Percentiles rank a stretch among this genome's conserved stretches.
Evolutionary conservation across 2,113 vertebrate species (phyloP).

Genomic region (Lates calcarifer): DNA sequence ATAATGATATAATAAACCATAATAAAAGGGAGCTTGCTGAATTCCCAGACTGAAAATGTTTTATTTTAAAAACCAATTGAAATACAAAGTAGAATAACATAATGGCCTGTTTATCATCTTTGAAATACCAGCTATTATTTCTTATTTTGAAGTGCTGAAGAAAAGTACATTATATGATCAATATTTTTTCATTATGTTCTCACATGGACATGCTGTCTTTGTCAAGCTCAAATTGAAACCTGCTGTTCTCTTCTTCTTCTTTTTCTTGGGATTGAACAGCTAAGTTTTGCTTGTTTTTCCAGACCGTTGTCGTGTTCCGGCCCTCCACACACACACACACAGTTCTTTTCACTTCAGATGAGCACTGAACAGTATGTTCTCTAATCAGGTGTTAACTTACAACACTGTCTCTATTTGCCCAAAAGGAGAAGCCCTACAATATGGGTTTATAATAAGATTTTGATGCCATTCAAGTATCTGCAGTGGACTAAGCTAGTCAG

Average conservation of each 20-base stretch:
- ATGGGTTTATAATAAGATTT: constrained; percentile 15
- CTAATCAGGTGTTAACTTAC: constrained; percentile 38
- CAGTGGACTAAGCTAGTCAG: constrained; percentile 1
- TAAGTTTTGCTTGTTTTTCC: constrained; percentile 17
- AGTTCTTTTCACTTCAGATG: constrained; percentile 25
- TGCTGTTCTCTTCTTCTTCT: constrained; percentile 13
- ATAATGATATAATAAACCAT: constrained; percentile 25
- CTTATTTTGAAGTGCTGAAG: background rate
- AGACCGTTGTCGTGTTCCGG: too few relatives aligned
- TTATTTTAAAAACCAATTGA: background rate
- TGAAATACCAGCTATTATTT: constrained; percentile 25
- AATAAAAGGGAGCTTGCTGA: background rate
- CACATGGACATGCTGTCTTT: background rate
- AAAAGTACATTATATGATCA: constrained; percentile 11
- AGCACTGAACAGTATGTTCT: constrained; percentile 26
- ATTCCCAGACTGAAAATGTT: background rate
- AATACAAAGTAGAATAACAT: background rate
- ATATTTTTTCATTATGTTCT: constrained; percentile 24
- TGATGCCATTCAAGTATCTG: constrained; percentile 8
- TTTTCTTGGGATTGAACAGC: background rate
- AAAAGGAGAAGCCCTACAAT: constrained; percentile 2
- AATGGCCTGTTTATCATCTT: background rate
- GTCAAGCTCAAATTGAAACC: constrained; percentile 25
- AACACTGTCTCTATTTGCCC: constrained; percentile 4
- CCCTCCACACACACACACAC: background rate